Percentiles rank a stretch among this genome's conserved stretches.
Evolutionary conservation across 1,140 invertebrate species (phyloP).

Genomic region (Rhopalosiphum maidis): DNA sequence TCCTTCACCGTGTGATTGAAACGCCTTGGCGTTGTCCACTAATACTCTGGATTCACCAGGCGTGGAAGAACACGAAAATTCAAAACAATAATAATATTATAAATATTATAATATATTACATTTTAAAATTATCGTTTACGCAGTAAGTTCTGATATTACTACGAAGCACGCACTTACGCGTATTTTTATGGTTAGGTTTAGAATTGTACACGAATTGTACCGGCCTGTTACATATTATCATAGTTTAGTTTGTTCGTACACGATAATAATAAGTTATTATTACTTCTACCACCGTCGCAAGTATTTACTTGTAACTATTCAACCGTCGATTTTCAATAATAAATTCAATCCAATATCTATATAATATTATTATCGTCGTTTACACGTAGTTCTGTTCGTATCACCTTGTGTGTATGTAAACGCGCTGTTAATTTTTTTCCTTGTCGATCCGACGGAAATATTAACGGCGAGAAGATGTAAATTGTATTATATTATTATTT

Average conservation of each 20-base stretch:
- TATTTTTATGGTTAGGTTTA: neutral
- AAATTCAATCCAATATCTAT: neutral
- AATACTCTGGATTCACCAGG: neutral
- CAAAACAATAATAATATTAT: neutral
- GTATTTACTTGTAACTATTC: neutral
- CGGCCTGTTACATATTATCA: neutral
- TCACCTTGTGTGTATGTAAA: neutral
- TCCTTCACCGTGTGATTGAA: neutral
- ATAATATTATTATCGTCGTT: neutral
- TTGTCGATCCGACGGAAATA: neutral
- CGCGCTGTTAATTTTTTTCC: neutral
- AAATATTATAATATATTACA: neutral
- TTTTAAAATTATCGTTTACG: neutral
- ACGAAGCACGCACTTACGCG: neutral
- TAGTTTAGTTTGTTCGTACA: neutral
- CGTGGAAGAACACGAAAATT: neutral
- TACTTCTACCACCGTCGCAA: neutral
- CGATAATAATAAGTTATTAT: neutral
- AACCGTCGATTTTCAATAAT: neutral
- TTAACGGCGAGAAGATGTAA: neutral
- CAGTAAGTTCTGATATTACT: neutral
- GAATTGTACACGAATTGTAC: neutral
- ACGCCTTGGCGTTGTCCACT: neutral
- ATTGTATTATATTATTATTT: conserved; percentile 8
- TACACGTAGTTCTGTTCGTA: neutral